phyloP scores from a whole-genome alignment of 2,888 invertebrate species.

The Mylabris sibirica region DNA sequence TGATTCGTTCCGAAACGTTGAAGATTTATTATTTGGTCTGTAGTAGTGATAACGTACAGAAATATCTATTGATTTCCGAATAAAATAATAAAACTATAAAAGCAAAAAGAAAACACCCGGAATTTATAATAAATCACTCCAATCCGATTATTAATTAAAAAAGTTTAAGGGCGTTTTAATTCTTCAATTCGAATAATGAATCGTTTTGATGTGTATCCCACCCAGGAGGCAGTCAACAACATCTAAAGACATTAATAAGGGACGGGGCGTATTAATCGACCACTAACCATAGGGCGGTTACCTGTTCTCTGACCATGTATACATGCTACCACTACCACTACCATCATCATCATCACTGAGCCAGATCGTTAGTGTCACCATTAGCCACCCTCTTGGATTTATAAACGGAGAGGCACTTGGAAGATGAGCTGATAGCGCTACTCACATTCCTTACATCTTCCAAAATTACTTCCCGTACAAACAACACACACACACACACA shows the following conservation, averaged over 20 bases:
- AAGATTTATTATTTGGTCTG: background rate
- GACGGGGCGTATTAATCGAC: conserved; percentile 36
- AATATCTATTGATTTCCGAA: background rate
- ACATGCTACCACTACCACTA: conserved; percentile 13
- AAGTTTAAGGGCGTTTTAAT: background rate
- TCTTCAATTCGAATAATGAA: background rate
- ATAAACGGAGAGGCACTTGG: conserved; percentile 35
- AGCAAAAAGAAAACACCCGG: background rate
- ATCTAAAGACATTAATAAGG: conserved; percentile 32
- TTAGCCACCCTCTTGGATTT: conserved; percentile 35
- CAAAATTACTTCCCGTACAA: conserved; percentile 37
- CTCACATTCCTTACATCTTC: conserved; percentile 35
- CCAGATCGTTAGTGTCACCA: conserved; percentile 38
- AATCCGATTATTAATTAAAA: conserved; percentile 3
- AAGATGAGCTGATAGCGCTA: conserved; percentile 35
- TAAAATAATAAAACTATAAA: background rate
- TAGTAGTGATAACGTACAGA: background rate
- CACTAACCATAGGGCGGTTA: conserved; percentile 36
- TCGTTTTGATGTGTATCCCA: conserved; percentile 21
- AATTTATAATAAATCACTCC: background rate
- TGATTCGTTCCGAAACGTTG: background rate
- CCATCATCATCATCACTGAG: conserved; percentile 19
- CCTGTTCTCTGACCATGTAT: conserved; percentile 34
- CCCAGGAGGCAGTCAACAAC: conserved; percentile 26
- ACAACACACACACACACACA: conserved; percentile 19